phyloP scores from a whole-genome alignment of 1,140 invertebrate genomes.

The Semibalanus balanoides region DNA sequence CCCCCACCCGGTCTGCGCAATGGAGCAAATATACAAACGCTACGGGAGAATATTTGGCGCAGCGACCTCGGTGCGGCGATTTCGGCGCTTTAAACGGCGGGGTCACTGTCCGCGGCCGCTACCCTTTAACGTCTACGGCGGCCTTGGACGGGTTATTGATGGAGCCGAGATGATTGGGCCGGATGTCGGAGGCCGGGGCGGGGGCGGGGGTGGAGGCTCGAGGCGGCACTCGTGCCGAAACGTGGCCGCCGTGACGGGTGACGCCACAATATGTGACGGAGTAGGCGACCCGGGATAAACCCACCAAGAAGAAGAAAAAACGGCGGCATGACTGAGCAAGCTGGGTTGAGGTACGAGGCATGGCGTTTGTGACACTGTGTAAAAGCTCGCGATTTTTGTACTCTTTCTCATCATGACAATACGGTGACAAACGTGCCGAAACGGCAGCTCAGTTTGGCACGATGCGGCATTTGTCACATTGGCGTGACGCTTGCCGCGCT shows the following conservation, averaged over 20 bases:
- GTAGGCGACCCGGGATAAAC: too few species aligned
- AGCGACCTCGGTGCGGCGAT: background rate
- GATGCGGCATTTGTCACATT: too few species aligned
- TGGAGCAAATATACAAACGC: too few species aligned
- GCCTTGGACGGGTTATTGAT: background rate
- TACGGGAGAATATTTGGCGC: background rate
- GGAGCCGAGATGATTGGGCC: background rate
- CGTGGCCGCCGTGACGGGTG: too few species aligned
- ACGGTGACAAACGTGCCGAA: too few species aligned
- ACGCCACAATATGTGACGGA: too few species aligned
- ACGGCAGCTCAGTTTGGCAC: too few species aligned
- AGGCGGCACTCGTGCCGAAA: background rate
- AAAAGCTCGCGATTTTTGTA: background rate
- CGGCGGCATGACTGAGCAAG: background rate
- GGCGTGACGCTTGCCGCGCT: too few species aligned
- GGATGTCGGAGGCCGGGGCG: background rate
- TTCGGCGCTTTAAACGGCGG: background rate
- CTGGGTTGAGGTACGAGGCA: background rate
- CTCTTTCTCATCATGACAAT: background rate
- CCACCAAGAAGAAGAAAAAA: too few species aligned
- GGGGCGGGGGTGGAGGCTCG: too few species aligned
- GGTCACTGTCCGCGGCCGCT: too few species aligned
- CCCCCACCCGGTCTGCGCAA: too few species aligned
- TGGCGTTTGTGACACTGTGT: background rate
- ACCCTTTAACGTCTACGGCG: background rate